phyloP scores from a whole-genome alignment of 92 coral and sea anemone species.

The Phymanthus crucifer region DNA sequence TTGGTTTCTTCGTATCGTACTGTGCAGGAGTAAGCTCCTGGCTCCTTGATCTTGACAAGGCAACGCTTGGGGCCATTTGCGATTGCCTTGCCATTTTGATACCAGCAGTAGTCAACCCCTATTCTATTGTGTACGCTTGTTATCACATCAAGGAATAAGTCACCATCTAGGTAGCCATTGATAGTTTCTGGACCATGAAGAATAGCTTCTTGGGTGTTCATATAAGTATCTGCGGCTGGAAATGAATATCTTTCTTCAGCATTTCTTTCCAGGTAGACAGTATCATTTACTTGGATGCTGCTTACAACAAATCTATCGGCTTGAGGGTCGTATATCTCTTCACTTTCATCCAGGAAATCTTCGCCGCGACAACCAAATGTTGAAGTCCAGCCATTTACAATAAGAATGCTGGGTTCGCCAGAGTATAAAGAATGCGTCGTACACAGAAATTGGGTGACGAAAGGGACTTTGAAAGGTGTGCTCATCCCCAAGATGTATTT shows the following conservation, averaged over 20 bases:
- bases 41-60: neutral
- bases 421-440: neutral
- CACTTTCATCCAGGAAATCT: neutral
- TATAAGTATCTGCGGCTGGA: neutral
- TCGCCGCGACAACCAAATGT: neutral
- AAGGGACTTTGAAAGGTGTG: no score
- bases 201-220: neutral
- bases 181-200: slow-evolving; percentile 15
- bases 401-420: slow-evolving; percentile 11
- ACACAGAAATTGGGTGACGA: neutral
- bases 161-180: neutral
- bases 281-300: neutral
- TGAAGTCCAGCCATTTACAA: slow-evolving; percentile 4
- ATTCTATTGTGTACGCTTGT: slow-evolving; percentile 4
- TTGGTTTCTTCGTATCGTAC: neutral
- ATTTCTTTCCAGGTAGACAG: neutral
- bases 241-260: neutral
- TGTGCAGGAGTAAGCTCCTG: neutral
- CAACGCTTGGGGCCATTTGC: neutral
- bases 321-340: slow-evolving; percentile 8
- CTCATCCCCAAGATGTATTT: no score
- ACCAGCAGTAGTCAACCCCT: slow-evolving; percentile 1
- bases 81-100: neutral
- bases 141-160: slow-evolving; percentile 5
- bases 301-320: slow-evolving; percentile 11